Percentiles rank a stretch among this genome's conserved stretches.
Conservation (phyloP, 2,797 vertebrate species). For the Lithobates pipiens region DNA sequence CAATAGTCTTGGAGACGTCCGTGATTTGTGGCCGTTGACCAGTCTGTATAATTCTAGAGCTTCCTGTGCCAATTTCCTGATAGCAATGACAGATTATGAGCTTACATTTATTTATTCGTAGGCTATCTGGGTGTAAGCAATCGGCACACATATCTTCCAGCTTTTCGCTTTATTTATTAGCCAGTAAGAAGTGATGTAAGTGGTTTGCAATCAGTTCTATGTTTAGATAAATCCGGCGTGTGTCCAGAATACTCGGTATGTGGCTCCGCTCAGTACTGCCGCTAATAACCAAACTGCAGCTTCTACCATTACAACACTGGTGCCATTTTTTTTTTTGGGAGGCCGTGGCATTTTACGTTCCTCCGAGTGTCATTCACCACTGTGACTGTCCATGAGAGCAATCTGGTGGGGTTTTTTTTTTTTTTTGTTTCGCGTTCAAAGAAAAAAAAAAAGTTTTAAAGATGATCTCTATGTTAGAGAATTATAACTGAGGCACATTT, state of each 20-base stretch:
- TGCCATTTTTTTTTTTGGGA: conserved; percentile 30
- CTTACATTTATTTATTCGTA: not conserved
- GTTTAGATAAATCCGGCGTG: not conserved
- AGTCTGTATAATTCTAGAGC: not conserved
- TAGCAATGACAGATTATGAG: not conserved
- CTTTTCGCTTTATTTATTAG: not conserved
- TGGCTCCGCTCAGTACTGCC: conserved; percentile 45
- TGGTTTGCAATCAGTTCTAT: not conserved
- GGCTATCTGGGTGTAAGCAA: not conserved
- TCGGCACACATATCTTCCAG: not conserved
- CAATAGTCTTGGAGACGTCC: not conserved
- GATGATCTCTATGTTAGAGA: conserved; percentile 75
- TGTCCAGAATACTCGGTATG: not conserved
- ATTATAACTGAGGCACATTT: conserved; percentile 70
- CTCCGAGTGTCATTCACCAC: conserved; percentile 69
- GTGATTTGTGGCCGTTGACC: too few relatives aligned
- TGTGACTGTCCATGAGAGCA: conserved; percentile 67
- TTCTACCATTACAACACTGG: not conserved
- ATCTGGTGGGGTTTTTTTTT: too few relatives aligned
- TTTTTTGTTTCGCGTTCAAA: too few relatives aligned
- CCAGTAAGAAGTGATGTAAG: not conserved
- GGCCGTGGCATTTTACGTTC: conserved; percentile 53
- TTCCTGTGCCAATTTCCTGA: not conserved
- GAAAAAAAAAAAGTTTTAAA: conserved; percentile 59
- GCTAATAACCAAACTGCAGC: conserved; percentile 44